Conservation (phyloP, 2,888 invertebrate genomes). For the Corbicula japonica region DNA sequence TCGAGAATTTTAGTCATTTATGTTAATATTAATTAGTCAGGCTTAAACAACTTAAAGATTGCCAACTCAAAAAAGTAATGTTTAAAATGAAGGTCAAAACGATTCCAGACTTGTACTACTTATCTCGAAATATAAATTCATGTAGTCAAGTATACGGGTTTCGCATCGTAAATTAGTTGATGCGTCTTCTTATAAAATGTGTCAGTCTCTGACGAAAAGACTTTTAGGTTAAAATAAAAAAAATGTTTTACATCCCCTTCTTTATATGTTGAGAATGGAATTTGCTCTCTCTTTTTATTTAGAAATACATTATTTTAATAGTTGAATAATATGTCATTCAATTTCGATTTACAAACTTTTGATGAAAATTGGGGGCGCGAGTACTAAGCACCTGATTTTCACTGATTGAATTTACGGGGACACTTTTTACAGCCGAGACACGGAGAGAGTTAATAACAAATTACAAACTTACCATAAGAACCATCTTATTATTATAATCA, state of each 20-base stretch:
- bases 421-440: neutral
- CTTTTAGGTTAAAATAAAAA: no score
- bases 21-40: neutral
- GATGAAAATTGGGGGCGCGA: neutral
- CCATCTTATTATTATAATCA: slow-evolving; percentile 77
- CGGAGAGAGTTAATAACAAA: neutral
- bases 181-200: no score
- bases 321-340: no score
- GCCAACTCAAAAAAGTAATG: neutral
- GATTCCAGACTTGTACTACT: neutral
- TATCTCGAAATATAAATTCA: no score
- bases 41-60: neutral
- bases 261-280: no score
- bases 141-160: no score
- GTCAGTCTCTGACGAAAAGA: no score
- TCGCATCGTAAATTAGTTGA: no score
- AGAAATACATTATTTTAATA: no score
- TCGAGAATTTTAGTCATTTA: neutral
- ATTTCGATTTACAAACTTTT: neutral
- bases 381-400: neutral
- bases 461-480: slow-evolving; percentile 77
- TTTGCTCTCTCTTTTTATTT: no score
- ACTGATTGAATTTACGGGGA: neutral
- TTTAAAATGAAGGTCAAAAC: neutral
- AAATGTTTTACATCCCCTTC: no score